These are phyloP conservation scores for Enteromius viviparus DNA, from an alignment of 2,797 vertebrate species.

Conservation along the genomic window DNA sequence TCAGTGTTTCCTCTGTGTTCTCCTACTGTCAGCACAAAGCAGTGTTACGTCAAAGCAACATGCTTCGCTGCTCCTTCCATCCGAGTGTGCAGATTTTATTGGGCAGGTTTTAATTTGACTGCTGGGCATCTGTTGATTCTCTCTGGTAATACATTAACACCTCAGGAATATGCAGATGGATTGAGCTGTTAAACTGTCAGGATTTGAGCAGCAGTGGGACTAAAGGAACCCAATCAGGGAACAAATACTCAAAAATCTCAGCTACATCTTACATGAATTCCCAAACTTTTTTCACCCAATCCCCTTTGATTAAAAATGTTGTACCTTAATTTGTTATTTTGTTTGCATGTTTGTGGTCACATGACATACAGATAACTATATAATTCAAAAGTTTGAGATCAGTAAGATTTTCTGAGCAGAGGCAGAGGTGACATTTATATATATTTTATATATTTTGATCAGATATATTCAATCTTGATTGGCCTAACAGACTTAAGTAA, in stretches of 20 bases:
- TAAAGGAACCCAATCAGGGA: background rate
- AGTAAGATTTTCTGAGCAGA: background rate
- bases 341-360: background rate
- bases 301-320: background rate
- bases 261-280: background rate
- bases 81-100: slow-evolving; percentile 40
- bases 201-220: background rate
- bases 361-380: background rate
- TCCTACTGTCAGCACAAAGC: slow-evolving; percentile 56
- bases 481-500: too few relatives aligned
- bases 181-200: slow-evolving; percentile 39
- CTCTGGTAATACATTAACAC: slow-evolving; percentile 56
- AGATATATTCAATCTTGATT: too few relatives aligned
- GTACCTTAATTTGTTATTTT: too few relatives aligned
- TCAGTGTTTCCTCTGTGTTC: slow-evolving; percentile 56
- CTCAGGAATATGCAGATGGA: slow-evolving; percentile 38
- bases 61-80: slow-evolving; percentile 44
- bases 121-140: slow-evolving; percentile 42
- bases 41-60: slow-evolving; percentile 52
- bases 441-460: too few relatives aligned
- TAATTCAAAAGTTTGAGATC: background rate
- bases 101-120: slow-evolving; percentile 36
- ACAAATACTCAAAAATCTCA: background rate
- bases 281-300: background rate
- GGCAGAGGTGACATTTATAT: background rate